Evolutionary conservation across 2,113 vertebrate species (phyloP).

Genomic region (Elachura formosa): DNA sequence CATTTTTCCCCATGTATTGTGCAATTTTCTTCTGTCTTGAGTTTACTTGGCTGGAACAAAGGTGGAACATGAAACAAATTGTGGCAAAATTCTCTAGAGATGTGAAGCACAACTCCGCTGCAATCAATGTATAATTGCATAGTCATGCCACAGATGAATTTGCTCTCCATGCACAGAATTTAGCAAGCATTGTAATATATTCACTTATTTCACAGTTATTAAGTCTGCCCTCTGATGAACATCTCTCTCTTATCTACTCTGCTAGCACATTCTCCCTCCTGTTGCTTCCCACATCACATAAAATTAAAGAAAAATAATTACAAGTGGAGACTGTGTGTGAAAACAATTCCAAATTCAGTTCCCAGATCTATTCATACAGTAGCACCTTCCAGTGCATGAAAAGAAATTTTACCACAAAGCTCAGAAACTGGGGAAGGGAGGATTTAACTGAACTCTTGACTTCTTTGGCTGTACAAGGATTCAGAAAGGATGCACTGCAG

Average conservation of each 20-base stretch:
- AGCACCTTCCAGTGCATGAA: not conserved
- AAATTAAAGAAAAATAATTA: not conserved
- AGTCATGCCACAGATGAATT: not conserved
- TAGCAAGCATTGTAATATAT: not conserved
- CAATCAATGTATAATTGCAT: not conserved
- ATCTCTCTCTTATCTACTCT: not conserved
- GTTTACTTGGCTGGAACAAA: not conserved
- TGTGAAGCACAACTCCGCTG: not conserved
- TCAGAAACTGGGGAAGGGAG: not conserved
- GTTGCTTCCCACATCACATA: not conserved
- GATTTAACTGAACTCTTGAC: not conserved
- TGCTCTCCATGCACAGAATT: not conserved
- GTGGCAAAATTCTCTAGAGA: not conserved
- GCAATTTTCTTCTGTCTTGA: not conserved
- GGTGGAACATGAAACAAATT: not conserved
- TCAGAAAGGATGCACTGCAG: not conserved
- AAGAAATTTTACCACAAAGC: not conserved
- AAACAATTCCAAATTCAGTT: not conserved
- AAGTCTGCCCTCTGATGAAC: not conserved
- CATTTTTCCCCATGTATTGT: not conserved
- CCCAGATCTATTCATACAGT: not conserved
- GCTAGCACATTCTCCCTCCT: not conserved
- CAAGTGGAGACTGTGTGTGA: not conserved
- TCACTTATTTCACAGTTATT: constrained; percentile 3
- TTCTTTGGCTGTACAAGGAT: not conserved